Evolutionary conservation across 2,797 vertebrate species (phyloP).

Genomic region (Smutsia temminckii): DNA sequence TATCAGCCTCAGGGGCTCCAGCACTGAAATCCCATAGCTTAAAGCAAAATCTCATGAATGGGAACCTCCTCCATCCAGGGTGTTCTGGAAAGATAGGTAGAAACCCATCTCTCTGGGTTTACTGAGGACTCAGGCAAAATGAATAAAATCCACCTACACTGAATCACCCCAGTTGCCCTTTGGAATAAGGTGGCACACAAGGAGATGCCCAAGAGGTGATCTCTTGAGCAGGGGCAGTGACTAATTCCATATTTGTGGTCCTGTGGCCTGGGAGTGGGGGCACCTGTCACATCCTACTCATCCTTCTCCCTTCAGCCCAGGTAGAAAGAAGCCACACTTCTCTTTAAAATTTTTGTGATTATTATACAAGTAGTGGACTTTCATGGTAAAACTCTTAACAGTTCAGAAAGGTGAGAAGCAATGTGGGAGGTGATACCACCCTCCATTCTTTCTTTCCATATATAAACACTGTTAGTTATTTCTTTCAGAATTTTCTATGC

Average conservation of each 20-base stretch:
- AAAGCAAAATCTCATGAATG: too few species aligned
- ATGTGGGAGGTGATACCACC: neutral
- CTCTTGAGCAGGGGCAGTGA: neutral
- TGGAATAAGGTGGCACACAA: neutral
- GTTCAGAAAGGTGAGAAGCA: neutral
- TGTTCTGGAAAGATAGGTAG: neutral
- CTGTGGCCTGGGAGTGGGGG: neutral
- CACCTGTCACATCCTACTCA: neutral
- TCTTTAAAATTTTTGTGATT: neutral
- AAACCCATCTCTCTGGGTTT: neutral
- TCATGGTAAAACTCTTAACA: neutral
- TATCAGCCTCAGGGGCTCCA: neutral
- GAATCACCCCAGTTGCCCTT: neutral
- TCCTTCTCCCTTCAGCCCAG: neutral
- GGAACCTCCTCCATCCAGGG: too few species aligned
- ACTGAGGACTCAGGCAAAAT: neutral
- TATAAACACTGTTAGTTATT: neutral
- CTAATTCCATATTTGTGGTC: neutral
- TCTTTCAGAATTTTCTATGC: conserved; percentile 11
- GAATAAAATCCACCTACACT: neutral
- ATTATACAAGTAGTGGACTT: neutral
- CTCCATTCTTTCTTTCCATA: neutral
- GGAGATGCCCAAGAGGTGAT: neutral
- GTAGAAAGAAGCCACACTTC: neutral
- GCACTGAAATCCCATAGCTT: neutral